Evolutionary conservation across 2,797 vertebrate species (phyloP), one percentile per base, ranked within the genome.

Genomic region (Neostethus bicornis): DNA sequence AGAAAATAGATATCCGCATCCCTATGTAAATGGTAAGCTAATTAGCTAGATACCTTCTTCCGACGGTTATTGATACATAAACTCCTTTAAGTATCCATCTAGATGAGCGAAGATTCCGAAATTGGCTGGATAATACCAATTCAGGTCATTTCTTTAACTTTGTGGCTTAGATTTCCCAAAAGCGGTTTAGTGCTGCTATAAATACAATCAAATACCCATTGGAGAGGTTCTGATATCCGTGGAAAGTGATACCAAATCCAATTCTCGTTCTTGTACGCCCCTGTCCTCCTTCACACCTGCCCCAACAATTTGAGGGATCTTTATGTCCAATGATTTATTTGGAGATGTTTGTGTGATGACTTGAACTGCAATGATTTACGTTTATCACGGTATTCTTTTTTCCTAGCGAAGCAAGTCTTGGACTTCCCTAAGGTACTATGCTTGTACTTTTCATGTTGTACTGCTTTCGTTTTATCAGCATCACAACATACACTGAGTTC

Each of bases 141-240:
- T n/a, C n/a, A n/a, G n/a, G n/a, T n/a, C n/a, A n/a, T n/a, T n/a
- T n/a, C n/a, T n/a, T 51, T 23, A 32, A 7, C 31, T 10, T 16
- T 21, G 32, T 8, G 21, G 24, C 24, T 38, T 2, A 19, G 39
- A 13, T 14, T 13, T 14, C 32, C 28, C 16, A 38, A 25, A n/a
- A 10, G 21, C 16, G 38, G 24, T 52, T 37, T 29, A 37, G 24
- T 41, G 35, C 16, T 7, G 29, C 24, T 13, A 8, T 52, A 52
- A n/a, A 39, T 26, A 16, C 41, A 16, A 13, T 39, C 50, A 52
- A 20, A 52, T 51, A 39, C 16, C 35, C 50, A 19, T 32, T 13
- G n/a, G 9, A 31, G 32, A 13, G 32, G 11, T 32, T 34, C 13
- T 32, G 31, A 32, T 34, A 14, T 34, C 14, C 2, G 4, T 5